Evolutionary conservation across 2,888 invertebrate genomes (phyloP).

Genomic region (Eupithecia insigniata): DNA sequence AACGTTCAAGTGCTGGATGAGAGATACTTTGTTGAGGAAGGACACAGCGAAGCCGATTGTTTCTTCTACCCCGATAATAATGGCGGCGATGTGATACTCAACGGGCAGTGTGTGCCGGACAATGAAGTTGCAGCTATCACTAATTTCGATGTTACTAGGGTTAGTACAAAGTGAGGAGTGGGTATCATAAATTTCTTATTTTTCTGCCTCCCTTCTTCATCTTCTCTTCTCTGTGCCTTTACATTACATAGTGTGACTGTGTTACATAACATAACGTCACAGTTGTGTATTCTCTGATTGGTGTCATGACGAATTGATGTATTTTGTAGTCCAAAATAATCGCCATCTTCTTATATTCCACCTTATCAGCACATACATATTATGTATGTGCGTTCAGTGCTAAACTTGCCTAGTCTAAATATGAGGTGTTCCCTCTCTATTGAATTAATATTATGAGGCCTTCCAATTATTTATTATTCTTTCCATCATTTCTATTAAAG

Average conservation of each 20-base stretch:
- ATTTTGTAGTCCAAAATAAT: too few species aligned
- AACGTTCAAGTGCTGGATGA: slow-evolving; percentile 61
- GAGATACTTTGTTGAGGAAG: slow-evolving; percentile 58
- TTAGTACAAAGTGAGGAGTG: slow-evolving; percentile 46
- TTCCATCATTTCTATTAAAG: neutral
- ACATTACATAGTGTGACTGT: too few species aligned
- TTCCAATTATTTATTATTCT: neutral
- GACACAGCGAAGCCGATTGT: slow-evolving; percentile 63
- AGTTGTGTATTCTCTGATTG: too few species aligned
- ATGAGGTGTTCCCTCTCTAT: neutral
- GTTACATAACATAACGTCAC: too few species aligned
- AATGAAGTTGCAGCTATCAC: slow-evolving; percentile 51
- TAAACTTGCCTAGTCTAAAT: neutral
- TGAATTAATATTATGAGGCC: neutral
- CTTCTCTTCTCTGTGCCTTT: too few species aligned
- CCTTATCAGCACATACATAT: neutral
- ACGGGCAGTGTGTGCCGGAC: slow-evolving; percentile 62
- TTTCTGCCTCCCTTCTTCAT: too few species aligned
- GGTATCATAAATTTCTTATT: neutral
- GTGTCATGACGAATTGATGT: too few species aligned
- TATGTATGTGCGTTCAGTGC: too few species aligned
- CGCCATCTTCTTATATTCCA: neutral
- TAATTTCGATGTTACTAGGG: slow-evolving; percentile 56
- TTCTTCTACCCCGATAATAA: slow-evolving; percentile 73
- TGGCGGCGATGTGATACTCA: slow-evolving; percentile 66